Conservation (phyloP, 2,113 vertebrate genomes). For the Gopherus flavomarginatus region DNA sequence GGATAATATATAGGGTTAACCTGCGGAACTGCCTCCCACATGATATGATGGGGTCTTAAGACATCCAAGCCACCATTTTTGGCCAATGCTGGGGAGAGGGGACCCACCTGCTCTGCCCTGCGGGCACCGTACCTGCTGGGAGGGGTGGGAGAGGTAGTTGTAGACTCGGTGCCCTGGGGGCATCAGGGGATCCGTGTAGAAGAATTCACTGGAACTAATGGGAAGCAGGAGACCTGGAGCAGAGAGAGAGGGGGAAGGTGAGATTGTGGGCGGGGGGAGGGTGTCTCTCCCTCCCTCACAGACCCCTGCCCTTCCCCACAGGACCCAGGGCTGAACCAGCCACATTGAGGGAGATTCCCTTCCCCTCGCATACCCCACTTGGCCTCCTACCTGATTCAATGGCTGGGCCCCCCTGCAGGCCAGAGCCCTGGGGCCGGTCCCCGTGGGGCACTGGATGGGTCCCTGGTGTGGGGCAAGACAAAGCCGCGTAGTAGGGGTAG, state of each 20-base stretch:
- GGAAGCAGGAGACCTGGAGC: neutral
- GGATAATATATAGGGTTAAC: neutral
- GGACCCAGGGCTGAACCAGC: neutral
- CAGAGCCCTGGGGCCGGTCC: neutral
- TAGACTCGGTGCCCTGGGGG: neutral
- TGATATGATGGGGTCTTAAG: neutral
- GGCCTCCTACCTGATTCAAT: neutral
- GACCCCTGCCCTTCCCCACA: neutral
- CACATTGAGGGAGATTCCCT: neutral
- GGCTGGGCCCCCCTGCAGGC: neutral
- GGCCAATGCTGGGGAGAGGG: neutral
- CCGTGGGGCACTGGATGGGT: neutral
- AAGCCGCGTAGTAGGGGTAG: neutral
- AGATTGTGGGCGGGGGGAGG: rapidly evolving
- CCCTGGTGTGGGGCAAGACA: neutral
- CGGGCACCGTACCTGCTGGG: neutral
- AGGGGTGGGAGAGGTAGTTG: neutral
- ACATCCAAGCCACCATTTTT: neutral
- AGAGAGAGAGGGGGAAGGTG: neutral
- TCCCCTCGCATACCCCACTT: neutral
- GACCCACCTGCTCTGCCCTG: neutral
- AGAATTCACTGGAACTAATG: neutral
- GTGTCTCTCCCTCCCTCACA: neutral
- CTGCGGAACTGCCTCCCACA: neutral
- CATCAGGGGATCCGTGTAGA: neutral